phyloP scores from a whole-genome alignment of 2,888 invertebrate genomes.

The Spicauda simplicius region DNA sequence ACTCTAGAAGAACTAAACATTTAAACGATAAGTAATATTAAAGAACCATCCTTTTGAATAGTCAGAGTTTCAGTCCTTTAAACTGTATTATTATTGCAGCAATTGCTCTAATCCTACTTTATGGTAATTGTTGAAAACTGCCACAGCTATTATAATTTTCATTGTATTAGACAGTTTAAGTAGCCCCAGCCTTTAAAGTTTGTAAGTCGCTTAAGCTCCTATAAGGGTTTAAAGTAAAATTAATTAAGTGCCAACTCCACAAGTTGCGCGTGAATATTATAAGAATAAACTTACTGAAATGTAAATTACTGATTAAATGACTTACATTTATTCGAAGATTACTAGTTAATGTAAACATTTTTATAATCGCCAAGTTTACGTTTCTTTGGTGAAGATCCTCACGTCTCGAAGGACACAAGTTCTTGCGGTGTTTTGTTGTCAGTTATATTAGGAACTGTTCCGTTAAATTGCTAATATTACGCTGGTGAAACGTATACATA shows the following conservation, averaged over 20 bases:
- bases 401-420: constrained; percentile 33
- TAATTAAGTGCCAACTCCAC: constrained; percentile 18
- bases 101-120: constrained; percentile 31
- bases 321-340: constrained; percentile 15
- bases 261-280: constrained; percentile 5
- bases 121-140: constrained; percentile 30
- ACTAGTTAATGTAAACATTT: constrained; percentile 32
- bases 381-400: constrained; percentile 21
- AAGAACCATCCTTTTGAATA: background rate
- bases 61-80: constrained; percentile 9
- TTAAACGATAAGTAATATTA: background rate
- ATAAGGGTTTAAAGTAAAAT: constrained; percentile 33
- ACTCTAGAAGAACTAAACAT: background rate
- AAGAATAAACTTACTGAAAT: constrained; percentile 1
- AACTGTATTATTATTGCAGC: constrained; percentile 24
- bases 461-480: constrained; percentile 27
- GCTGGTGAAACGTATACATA: constrained; percentile 14
- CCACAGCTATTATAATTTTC: constrained; percentile 29
- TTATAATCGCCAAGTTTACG: constrained; percentile 27
- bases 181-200: constrained; percentile 34
- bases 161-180: constrained; percentile 37
- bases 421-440: constrained; percentile 29
- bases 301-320: too few relatives aligned
- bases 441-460: constrained; percentile 29
- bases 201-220: constrained; percentile 30